A percentile compares a stretch with the other conserved stretches of the same genome.
Conservation (phyloP, 2,888 invertebrate genomes). For the Sialis lutaria region DNA sequence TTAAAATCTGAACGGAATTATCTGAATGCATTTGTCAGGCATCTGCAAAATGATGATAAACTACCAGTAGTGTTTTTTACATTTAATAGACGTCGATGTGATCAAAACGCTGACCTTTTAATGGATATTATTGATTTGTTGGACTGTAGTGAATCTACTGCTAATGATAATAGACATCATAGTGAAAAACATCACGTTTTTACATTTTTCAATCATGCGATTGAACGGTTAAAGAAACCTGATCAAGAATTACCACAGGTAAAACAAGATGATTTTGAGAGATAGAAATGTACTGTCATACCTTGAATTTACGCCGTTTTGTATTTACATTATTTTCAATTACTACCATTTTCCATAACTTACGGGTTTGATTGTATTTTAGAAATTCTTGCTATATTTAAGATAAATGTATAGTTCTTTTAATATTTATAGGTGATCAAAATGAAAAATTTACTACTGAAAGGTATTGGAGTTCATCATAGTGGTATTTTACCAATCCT, state of each 20-base stretch:
- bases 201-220: slow-evolving; percentile 42
- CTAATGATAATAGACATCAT: not conserved
- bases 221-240: slow-evolving; percentile 67
- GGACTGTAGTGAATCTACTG: not conserved
- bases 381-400: not conserved
- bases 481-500: slow-evolving; percentile 94
- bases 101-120: slow-evolving; percentile 35
- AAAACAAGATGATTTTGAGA: slow-evolving; percentile 4
- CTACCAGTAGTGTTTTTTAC: slow-evolving; percentile 91
- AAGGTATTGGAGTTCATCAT: slow-evolving; percentile 95
- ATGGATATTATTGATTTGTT: not conserved
- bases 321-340: too few relatives aligned
- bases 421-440: slow-evolving; percentile 31
- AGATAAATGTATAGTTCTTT: not conserved
- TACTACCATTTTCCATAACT: too few relatives aligned
- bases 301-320: too few relatives aligned
- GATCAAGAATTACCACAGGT: slow-evolving; percentile 84
- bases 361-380: not conserved
- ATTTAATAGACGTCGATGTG: slow-evolving; percentile 71
- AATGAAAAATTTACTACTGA: slow-evolving; percentile 51
- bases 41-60: slow-evolving; percentile 63
- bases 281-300: too few relatives aligned
- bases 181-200: not conserved
- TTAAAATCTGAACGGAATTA: not conserved
- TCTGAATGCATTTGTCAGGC: slow-evolving; percentile 42